Base-by-base conservation (phyloP, 2,797 vertebrate species). In the Buceros bicornis region DNA sequence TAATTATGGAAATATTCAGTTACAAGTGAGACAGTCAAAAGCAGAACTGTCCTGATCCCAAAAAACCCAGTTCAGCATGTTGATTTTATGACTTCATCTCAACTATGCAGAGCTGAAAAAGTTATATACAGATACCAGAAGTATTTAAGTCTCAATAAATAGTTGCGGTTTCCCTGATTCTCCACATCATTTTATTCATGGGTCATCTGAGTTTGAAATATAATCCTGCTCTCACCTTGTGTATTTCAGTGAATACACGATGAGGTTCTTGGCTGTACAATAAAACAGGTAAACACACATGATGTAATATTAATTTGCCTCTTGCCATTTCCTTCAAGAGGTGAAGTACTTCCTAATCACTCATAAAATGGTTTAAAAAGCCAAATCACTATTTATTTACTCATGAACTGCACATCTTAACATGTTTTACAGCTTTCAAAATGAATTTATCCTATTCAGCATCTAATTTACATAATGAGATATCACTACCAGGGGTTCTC, bases 401-500 rank as follows among this genome's bases (percentile, higher is more conserved):
- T 83, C 51, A 65, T 56, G 54, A 91, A 95, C 47, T 76, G 43
- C 25, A 37, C 13, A 81, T 43, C 24, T 78, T 50, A 91, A 54
- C 40, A 21, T 47, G 50, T 67, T 82, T 80, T 73, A 73, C 22
- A 87, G 64, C 33, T 89, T 84, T 76, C 71, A 85, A 84, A 96
- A 93, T 45, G 3, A 64, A 92, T 82, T 73, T 76, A 67, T 60
- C 53, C 45, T 85, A 77, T 71, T 95, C 87, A 87, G 87, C 67
- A 73, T 42, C 74, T 80, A n/a, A 74, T 93, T 95, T 92, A 87
- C 72, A 70, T 89, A 40, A 93, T 66, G 26, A 89, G 74, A 65
- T 33, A 91, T 87, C 33, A 79, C 29, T 57, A 9, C 25, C 43
- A 81, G n/a, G 69, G 67, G 60, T 76, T 91, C 54, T 86, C 87